These are phyloP conservation scores for Hemichromis elongatus DNA, from an alignment of 2,113 vertebrate species.

Conservation along the genomic window DNA sequence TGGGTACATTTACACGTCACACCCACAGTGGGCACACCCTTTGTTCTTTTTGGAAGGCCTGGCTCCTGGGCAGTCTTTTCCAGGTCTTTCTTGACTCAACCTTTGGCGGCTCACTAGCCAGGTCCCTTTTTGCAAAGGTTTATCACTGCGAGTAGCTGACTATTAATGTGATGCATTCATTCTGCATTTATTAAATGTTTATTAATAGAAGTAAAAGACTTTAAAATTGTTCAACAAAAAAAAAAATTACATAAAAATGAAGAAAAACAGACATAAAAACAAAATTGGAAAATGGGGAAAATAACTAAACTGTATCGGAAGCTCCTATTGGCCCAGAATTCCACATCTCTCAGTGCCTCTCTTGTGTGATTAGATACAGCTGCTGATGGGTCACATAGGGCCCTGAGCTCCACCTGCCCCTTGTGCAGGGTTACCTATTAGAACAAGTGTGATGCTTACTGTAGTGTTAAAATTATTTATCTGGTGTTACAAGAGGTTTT, in stretches of 20 bases:
- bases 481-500: too few relatives aligned
- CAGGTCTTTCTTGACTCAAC: neutral
- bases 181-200: neutral
- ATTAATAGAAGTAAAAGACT: neutral
- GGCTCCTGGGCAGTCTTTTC: neutral
- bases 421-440: neutral
- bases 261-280: too few relatives aligned
- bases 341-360: neutral
- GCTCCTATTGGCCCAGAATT: neutral
- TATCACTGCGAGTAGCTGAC: neutral
- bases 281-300: neutral
- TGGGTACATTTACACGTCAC: neutral
- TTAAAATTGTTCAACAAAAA: neutral
- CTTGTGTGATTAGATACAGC: neutral
- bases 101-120: neutral
- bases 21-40: neutral
- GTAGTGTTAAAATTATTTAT: too few relatives aligned
- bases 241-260: neutral
- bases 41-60: neutral
- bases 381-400: neutral
- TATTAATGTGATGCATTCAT: neutral
- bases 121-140: neutral
- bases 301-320: neutral
- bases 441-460: neutral
- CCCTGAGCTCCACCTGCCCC: neutral